phyloP scores from a whole-genome alignment of 1,140 invertebrate genomes.

The Bombus superbus region DNA sequence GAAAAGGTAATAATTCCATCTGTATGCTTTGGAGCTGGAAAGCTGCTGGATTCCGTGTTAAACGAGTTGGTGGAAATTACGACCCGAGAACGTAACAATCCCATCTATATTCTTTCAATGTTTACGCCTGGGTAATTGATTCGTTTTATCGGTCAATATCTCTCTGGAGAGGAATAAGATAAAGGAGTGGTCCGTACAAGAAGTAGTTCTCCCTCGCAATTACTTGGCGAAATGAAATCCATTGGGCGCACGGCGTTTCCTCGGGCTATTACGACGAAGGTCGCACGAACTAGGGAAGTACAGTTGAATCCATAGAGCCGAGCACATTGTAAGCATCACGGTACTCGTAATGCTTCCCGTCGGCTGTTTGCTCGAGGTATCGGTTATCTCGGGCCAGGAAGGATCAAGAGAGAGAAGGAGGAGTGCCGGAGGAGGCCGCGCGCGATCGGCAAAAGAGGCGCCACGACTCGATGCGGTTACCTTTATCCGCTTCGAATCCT shows the following conservation, averaged over 20 bases:
- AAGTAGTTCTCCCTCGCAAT: not conserved
- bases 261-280: conserved; percentile 50
- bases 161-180: not conserved
- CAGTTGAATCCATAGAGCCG: conserved; percentile 45
- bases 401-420: conserved; percentile 26
- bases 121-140: not conserved
- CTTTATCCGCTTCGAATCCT: conserved; percentile 45
- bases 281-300: conserved; percentile 36
- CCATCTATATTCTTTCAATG: not conserved
- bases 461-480: conserved; percentile 53
- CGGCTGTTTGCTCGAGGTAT: conserved; percentile 60
- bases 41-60: too few relatives aligned
- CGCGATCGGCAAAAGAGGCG: conserved; percentile 39
- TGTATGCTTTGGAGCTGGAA: too few relatives aligned
- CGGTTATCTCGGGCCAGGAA: conserved; percentile 47
- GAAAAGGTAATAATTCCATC: not conserved
- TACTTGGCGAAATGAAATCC: not conserved
- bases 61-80: too few relatives aligned
- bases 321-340: conserved; percentile 64
- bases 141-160: not conserved
- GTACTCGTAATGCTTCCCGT: conserved; percentile 62
- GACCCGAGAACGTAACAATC: not conserved
- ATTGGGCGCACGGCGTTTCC: not conserved
- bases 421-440: not conserved
- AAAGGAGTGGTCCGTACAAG: not conserved